Conservation (phyloP, 2,888 invertebrate genomes). For the Psococerastis gibbosa region DNA sequence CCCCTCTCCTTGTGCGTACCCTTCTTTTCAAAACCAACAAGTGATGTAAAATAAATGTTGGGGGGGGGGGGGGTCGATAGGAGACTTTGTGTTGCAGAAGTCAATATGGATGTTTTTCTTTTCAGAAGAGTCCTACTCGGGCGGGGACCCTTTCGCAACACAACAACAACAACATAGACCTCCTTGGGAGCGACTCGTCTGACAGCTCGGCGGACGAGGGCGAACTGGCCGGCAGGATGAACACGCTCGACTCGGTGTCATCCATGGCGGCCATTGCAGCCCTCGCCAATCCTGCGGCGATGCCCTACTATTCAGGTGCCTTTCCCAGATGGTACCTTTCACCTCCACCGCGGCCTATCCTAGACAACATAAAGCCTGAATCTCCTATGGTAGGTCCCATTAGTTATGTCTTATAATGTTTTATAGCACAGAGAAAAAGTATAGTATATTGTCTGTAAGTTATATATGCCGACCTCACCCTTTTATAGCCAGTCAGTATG, state of each 20-base stretch:
- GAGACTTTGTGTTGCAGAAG: too few relatives aligned
- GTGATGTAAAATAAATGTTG: too few relatives aligned
- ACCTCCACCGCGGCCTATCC: slow-evolving; percentile 33
- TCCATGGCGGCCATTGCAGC: slow-evolving; percentile 47
- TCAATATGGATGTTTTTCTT: too few relatives aligned
- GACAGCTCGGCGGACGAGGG: slow-evolving; percentile 1
- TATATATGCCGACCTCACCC: too few relatives aligned
- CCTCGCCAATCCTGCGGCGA: slow-evolving; percentile 41
- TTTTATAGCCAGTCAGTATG: too few relatives aligned
- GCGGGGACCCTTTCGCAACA: neutral
- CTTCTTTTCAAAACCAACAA: too few relatives aligned
- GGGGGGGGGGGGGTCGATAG: too few relatives aligned
- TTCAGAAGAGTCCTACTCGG: slow-evolving; percentile 5
- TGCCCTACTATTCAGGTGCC: slow-evolving; percentile 24
- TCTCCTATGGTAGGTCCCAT: slow-evolving; percentile 6
- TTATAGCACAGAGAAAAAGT: too few relatives aligned
- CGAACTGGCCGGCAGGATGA: slow-evolving; percentile 14
- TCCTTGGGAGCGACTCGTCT: slow-evolving; percentile 2
- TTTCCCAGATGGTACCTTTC: slow-evolving; percentile 27
- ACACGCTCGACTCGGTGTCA: slow-evolving; percentile 17
- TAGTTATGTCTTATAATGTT: too few relatives aligned
- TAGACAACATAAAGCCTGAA: slow-evolving; percentile 18
- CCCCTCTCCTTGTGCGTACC: too few relatives aligned
- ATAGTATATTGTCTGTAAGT: too few relatives aligned
- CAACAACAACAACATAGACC: slow-evolving; percentile 5